Conservation (phyloP, 1,140 invertebrate genomes). For the Ylistrum balloti region DNA sequence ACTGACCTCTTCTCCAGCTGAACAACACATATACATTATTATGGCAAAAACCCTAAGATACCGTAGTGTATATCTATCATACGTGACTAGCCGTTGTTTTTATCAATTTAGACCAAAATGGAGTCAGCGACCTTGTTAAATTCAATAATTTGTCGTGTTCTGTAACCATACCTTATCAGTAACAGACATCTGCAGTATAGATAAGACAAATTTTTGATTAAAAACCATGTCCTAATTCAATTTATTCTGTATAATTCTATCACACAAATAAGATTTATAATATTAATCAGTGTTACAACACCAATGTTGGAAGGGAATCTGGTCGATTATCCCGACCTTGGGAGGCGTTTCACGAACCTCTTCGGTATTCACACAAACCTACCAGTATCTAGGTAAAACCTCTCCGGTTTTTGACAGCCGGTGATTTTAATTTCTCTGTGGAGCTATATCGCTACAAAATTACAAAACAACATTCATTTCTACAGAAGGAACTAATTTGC, state of each 20-base stretch:
- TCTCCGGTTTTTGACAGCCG: background rate
- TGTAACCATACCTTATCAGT: background rate
- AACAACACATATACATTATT: too few relatives aligned
- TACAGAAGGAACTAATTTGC: slow-evolving; percentile 34
- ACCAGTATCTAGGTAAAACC: background rate
- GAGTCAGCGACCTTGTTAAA: background rate
- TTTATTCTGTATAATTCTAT: background rate
- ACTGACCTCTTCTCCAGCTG: too few relatives aligned
- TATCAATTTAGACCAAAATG: too few relatives aligned
- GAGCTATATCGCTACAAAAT: background rate
- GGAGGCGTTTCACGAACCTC: background rate
- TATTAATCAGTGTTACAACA: background rate
- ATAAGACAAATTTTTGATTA: background rate
- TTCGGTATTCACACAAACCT: background rate
- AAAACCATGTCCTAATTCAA: background rate
- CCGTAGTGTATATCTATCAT: too few relatives aligned
- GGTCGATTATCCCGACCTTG: background rate
- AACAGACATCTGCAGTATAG: background rate
- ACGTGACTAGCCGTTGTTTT: too few relatives aligned
- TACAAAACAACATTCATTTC: background rate
- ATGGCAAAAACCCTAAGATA: too few relatives aligned
- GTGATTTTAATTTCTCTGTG: background rate
- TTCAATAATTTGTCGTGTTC: background rate
- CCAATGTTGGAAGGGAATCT: background rate
- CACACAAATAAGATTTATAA: background rate